Evolutionary conservation across 2,113 vertebrate genomes (phyloP).

Genomic region (Herpetotheres cachinnans): DNA sequence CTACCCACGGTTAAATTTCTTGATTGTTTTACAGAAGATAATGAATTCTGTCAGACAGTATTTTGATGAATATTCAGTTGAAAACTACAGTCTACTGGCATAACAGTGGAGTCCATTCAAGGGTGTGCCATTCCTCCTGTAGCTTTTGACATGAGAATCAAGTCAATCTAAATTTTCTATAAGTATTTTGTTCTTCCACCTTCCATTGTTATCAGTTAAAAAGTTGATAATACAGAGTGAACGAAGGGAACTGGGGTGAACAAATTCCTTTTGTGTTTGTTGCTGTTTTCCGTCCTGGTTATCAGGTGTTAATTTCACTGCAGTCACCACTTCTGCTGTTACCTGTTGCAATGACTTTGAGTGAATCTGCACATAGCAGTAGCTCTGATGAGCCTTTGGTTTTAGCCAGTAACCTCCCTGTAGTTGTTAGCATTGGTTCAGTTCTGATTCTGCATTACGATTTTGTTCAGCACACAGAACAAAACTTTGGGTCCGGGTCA

Average conservation of each 20-base stretch:
- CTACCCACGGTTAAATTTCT: neutral
- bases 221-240: neutral
- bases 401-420: neutral
- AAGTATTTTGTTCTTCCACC: neutral
- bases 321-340: neutral
- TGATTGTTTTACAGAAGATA: neutral
- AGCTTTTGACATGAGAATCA: neutral
- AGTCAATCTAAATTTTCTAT: neutral
- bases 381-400: neutral
- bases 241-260: neutral
- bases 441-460: neutral
- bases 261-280: neutral
- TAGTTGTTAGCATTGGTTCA: neutral
- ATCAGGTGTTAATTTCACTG: neutral
- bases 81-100: neutral
- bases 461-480: neutral
- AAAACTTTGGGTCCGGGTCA: neutral
- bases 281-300: neutral
- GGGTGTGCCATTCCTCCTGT: neutral
- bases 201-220: neutral
- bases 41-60: neutral
- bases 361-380: neutral
- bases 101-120: neutral
- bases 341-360: neutral
- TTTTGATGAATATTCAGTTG: neutral